These are phyloP conservation scores for Thysanoteuthis rhombus DNA, from an alignment of 2,888 invertebrate genomes.

Conservation along the genomic window DNA sequence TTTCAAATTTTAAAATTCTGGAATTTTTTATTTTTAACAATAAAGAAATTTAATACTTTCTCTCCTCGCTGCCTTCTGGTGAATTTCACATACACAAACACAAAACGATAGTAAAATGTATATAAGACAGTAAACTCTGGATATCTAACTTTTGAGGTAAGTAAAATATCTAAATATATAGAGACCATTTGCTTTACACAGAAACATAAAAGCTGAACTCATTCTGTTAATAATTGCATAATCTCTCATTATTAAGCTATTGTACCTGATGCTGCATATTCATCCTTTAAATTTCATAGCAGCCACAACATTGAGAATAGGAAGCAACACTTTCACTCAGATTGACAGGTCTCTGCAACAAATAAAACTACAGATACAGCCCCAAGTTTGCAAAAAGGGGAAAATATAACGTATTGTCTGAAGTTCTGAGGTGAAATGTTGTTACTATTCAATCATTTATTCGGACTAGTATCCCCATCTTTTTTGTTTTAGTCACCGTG, in stretches of 20 bases:
- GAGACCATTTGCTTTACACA: neutral
- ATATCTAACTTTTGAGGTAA: neutral
- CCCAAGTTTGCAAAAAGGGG: neutral
- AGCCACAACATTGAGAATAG: neutral
- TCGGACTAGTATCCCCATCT: too few relatives aligned
- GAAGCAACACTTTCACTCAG: neutral
- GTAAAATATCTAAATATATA: neutral
- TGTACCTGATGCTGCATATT: neutral
- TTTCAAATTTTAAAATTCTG: neutral
- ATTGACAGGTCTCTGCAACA: neutral
- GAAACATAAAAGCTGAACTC: too few relatives aligned
- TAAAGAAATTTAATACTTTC: neutral
- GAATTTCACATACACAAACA: neutral
- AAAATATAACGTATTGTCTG: too few relatives aligned
- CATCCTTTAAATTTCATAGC: neutral
- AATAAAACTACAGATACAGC: neutral
- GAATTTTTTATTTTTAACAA: neutral
- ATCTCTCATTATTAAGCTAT: neutral
- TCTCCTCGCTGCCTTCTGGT: neutral
- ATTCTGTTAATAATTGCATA: too few relatives aligned
- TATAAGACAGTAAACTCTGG: neutral
- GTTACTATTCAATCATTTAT: too few relatives aligned
- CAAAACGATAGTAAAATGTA: neutral
- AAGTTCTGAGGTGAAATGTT: too few relatives aligned
- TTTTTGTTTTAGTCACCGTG: too few relatives aligned